phyloP scores from a whole-genome alignment of 2,113 vertebrate genomes.

The Carassius auratus region DNA sequence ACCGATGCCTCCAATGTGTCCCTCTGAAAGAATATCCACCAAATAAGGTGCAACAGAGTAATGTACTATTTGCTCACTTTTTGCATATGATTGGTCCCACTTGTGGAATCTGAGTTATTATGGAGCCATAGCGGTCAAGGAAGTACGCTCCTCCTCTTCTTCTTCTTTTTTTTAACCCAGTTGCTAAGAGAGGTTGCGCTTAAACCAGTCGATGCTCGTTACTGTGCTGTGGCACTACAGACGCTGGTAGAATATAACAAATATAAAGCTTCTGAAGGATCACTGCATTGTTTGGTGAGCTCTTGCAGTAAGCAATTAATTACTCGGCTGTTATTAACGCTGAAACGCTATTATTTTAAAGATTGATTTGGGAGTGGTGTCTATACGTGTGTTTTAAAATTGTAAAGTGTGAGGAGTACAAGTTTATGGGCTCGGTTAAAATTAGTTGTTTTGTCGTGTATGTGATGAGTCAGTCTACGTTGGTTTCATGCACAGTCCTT shows the following conservation, averaged over 20 bases:
- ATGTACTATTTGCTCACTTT: neutral
- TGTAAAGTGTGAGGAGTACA: neutral
- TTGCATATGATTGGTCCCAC: neutral
- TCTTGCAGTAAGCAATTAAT: neutral
- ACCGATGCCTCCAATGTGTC: neutral
- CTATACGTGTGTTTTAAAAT: neutral
- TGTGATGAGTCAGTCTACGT: neutral
- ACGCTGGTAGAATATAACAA: neutral
- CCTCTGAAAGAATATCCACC: neutral
- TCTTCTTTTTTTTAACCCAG: too few species aligned
- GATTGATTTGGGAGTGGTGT: neutral
- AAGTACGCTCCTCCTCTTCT: neutral
- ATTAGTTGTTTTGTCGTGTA: neutral
- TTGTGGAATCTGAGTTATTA: neutral
- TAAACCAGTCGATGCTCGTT: neutral
- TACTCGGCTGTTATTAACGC: neutral
- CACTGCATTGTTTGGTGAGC: neutral
- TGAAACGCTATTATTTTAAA: neutral
- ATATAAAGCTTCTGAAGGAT: neutral
- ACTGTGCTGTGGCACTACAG: neutral
- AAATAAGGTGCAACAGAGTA: neutral
- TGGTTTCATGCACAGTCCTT: neutral
- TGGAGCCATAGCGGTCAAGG: neutral
- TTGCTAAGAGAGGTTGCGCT: neutral
- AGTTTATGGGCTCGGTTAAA: neutral